Evolutionary conservation across 1,140 invertebrate species (phyloP), one percentile per base, ranked within the genome.

Genomic region (Drosophila pallidifrons): DNA sequence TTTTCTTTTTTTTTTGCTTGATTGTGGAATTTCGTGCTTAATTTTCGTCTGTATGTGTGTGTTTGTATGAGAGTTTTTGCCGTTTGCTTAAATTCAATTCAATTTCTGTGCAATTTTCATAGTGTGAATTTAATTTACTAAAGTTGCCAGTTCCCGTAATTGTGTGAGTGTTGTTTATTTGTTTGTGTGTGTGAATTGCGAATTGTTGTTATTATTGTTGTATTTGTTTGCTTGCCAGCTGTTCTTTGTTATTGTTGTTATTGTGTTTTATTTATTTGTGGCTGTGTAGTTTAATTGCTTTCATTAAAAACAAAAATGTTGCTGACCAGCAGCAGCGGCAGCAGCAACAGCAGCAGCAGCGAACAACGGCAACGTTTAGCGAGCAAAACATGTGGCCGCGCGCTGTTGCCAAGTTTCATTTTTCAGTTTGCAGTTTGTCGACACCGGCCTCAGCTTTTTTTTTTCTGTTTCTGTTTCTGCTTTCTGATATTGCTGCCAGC

Each of bases 231-330:
- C 6, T 32, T 28, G 55, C 55, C 71, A 74, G 65, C 71, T 74
- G 65, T 74, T 74, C 49, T 82, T 87, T 82, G 59, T 71, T 69
- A 61, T 79, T 72, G 73, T 70, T 68, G 45, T 65, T 64, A 13
- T 45, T 68, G 46, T 47, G 66, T 76, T 74, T 64, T 79, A 82
- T 79, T 83, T 83, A 83, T 82, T 85, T 85, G 81, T 70, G 70
- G 73, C 80, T 71, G 47, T 85, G 81, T 77, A 85, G 77, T 82
- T 85, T 82, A 85, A 85, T 85, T 85, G 80, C 77, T 85, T 85
- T 82, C 74, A 80, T 85, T 80, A 82, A 82, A 85, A 74, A 66
- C 66, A 70, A 70, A 77, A 77, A 65, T 58, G 66, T 55, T 78
- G 72, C 54, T 54, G 59, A 28, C 45, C 71, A 73, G 46, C 41